Conservation (phyloP, 2,888 invertebrate species). For the Auanema freiburgensis region DNA sequence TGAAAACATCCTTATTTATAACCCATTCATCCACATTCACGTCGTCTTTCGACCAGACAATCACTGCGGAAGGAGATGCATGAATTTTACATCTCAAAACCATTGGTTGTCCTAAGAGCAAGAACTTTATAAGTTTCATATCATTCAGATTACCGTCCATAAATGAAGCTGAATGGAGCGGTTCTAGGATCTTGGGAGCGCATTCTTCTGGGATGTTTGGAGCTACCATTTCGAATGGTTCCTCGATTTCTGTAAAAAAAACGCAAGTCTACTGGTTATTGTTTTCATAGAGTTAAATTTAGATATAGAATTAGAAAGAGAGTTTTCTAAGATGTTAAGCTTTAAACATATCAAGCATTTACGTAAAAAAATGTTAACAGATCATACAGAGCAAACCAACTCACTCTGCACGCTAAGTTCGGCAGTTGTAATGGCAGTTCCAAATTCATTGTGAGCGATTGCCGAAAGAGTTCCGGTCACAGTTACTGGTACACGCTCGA, state of each 20-base stretch:
- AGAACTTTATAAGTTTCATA: not conserved
- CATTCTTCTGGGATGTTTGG: slow-evolving; percentile 47
- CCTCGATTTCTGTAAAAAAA: slow-evolving; percentile 30
- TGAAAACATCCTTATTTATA: slow-evolving; percentile 42
- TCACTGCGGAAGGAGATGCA: slow-evolving; percentile 45
- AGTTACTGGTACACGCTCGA: slow-evolving; percentile 29
- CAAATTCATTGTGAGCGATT: slow-evolving; percentile 45
- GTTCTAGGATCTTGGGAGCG: slow-evolving; percentile 49
- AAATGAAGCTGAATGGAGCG: slow-evolving; percentile 44
- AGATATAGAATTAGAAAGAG: not conserved
- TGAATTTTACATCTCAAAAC: slow-evolving; percentile 47
- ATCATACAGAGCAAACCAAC: slow-evolving; percentile 17
- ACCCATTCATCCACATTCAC: slow-evolving; percentile 47
- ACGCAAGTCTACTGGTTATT: too few relatives aligned
- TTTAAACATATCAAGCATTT: slow-evolving; percentile 6
- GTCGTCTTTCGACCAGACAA: slow-evolving; percentile 54
- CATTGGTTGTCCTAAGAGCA: slow-evolving; percentile 40
- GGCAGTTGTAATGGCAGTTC: slow-evolving; percentile 42
- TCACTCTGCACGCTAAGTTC: slow-evolving; percentile 39
- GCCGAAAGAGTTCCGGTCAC: slow-evolving; percentile 47
- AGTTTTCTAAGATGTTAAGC: not conserved
- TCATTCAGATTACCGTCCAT: too few relatives aligned
- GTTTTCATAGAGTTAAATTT: slow-evolving; percentile 8
- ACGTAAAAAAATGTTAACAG: slow-evolving; percentile 4
- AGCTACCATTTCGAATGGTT: slow-evolving; percentile 47